phyloP scores from a whole-genome alignment of 2,888 invertebrate species.

The Agonopterix alstromeriana region DNA sequence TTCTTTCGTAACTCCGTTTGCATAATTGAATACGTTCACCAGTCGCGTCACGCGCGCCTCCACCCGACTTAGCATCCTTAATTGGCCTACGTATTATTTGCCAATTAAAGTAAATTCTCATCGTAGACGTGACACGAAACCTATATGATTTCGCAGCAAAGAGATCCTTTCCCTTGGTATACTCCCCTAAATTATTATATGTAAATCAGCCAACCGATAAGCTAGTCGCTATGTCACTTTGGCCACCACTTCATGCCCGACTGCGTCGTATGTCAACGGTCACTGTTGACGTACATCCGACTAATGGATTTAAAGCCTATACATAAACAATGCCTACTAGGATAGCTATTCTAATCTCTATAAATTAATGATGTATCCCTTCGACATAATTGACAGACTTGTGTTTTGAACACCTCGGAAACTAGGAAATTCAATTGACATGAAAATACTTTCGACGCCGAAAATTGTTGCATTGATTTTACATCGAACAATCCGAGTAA shows the following conservation, averaged over 20 bases:
- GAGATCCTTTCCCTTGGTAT: constrained; percentile 41
- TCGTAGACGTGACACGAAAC: constrained; percentile 71
- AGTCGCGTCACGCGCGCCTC: constrained; percentile 72
- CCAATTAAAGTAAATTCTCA: constrained; percentile 77
- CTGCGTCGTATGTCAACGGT: constrained; percentile 20
- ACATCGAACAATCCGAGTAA: constrained; percentile 19
- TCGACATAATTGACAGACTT: not conserved
- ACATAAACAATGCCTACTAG: constrained; percentile 25
- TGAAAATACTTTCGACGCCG: no score
- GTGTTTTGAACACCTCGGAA: no score
- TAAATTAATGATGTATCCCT: constrained; percentile 16
- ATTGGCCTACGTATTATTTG: constrained; percentile 77
- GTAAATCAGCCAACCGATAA: constrained; percentile 33
- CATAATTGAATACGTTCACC: constrained; percentile 72
- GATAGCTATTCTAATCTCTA: constrained; percentile 16
- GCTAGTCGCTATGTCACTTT: constrained; percentile 7
- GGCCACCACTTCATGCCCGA: constrained; percentile 18
- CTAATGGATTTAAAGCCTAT: constrained; percentile 23
- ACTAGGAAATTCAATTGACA: not conserved
- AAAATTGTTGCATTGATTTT: constrained; percentile 26
- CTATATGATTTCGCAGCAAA: constrained; percentile 49
- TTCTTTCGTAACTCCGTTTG: constrained; percentile 67
- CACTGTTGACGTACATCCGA: constrained; percentile 26
- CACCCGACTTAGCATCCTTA: constrained; percentile 74
- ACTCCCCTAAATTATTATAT: constrained; percentile 39